Percentiles rank a stretch among this genome's conserved stretches.
These are phyloP conservation scores for Eristalinus sepulchralis DNA, from an alignment of 2,888 invertebrate genomes.

Conservation along the genomic window DNA sequence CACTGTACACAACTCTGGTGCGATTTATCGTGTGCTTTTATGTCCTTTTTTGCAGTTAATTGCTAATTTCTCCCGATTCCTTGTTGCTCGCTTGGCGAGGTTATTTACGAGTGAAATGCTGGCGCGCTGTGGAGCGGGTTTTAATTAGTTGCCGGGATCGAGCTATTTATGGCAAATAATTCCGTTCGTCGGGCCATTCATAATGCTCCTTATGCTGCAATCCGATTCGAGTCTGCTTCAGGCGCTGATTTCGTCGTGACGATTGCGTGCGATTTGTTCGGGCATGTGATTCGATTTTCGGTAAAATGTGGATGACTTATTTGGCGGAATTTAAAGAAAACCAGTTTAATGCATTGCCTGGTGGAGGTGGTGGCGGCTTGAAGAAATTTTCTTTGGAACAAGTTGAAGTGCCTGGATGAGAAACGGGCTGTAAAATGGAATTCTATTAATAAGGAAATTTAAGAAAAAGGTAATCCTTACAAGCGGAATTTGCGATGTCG, in stretches of 20 bases:
- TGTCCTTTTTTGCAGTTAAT: slow-evolving; percentile 65
- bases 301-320: slow-evolving; percentile 25
- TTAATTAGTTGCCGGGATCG: slow-evolving; percentile 69
- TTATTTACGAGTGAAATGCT: slow-evolving; percentile 56
- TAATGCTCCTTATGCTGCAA: slow-evolving; percentile 29
- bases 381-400: neutral
- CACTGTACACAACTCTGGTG: slow-evolving; percentile 18
- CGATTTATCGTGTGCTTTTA: slow-evolving; percentile 63
- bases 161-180: slow-evolving; percentile 69
- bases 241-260: neutral
- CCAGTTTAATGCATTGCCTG: neutral
- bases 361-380: neutral
- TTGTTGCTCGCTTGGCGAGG: slow-evolving; percentile 46
- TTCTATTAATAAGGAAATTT: too few species aligned
- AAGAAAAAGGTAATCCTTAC: too few species aligned
- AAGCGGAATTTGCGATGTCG: too few species aligned
- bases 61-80: slow-evolving; percentile 63
- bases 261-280: slow-evolving; percentile 44
- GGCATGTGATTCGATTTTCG: slow-evolving; percentile 58
- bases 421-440: too few species aligned
- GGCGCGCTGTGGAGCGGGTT: slow-evolving; percentile 53
- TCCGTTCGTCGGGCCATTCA: slow-evolving; percentile 60
- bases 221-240: neutral
- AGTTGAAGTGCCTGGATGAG: neutral
- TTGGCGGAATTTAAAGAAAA: slow-evolving; percentile 32